phyloP scores from a whole-genome alignment of 1,140 invertebrate species.

The Bombus waltoni region DNA sequence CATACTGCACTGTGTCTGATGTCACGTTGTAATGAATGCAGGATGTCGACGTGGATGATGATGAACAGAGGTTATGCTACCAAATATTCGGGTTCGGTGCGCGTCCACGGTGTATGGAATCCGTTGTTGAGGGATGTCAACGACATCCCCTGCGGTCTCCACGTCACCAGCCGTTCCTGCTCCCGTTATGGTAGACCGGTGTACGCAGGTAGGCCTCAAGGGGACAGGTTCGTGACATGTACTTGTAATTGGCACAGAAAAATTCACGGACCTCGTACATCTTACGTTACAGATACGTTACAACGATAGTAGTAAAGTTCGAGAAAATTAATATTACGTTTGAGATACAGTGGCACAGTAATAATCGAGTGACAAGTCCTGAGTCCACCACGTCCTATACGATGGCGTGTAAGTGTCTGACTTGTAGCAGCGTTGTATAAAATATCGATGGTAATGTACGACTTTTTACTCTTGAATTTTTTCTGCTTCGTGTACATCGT shows the following conservation, averaged over 20 bases:
- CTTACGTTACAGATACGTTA: neutral
- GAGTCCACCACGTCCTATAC: too few relatives aligned
- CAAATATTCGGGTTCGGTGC: constrained; percentile 57
- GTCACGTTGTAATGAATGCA: constrained; percentile 62
- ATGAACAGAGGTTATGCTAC: constrained; percentile 53
- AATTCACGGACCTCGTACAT: neutral
- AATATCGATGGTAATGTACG: too few relatives aligned
- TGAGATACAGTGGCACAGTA: neutral
- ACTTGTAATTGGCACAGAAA: neutral
- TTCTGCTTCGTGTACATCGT: too few relatives aligned
- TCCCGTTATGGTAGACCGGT: constrained; percentile 39
- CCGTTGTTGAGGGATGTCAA: constrained; percentile 60
- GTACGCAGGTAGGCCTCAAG: constrained; percentile 10
- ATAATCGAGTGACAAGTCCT: neutral
- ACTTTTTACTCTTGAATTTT: too few relatives aligned
- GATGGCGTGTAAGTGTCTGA: too few relatives aligned
- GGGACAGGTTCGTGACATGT: constrained; percentile 22
- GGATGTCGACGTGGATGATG: constrained; percentile 60
- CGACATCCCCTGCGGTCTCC: constrained; percentile 54
- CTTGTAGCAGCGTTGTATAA: too few relatives aligned
- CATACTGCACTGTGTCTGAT: constrained; percentile 5
- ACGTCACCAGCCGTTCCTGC: constrained; percentile 20
- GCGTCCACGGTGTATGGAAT: constrained; percentile 38
- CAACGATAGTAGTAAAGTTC: neutral
- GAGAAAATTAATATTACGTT: neutral